These are phyloP conservation scores for Thunnus maccoyii DNA, from an alignment of 2,113 vertebrate species.

Conservation along the genomic window DNA sequence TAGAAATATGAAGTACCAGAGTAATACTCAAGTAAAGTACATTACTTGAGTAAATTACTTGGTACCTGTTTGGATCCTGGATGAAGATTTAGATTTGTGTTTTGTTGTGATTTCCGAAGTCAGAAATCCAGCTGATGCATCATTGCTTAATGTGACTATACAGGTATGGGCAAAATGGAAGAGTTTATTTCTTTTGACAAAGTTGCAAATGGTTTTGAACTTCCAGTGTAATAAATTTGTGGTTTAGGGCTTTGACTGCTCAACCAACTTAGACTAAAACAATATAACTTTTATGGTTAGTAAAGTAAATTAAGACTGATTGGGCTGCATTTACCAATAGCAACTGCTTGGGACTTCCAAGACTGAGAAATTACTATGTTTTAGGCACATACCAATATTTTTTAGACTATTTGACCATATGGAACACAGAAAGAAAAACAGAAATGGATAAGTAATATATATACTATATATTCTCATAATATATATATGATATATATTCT, in stretches of 20 bases:
- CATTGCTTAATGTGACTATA: background rate
- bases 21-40: too few relatives aligned
- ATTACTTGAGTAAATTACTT: too few relatives aligned
- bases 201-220: slow-evolving; percentile 13
- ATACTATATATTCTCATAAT: too few relatives aligned
- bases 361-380: background rate
- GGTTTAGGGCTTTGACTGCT: background rate
- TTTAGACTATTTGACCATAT: too few relatives aligned
- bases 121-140: background rate
- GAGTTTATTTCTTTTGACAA: background rate
- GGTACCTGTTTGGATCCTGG: too few relatives aligned
- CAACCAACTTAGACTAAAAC: background rate
- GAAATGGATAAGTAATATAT: too few relatives aligned
- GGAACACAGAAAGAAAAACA: too few relatives aligned
- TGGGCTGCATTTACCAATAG: background rate
- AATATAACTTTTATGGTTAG: slow-evolving; percentile 5
- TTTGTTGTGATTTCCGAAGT: background rate
- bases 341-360: background rate
- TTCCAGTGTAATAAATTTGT: background rate
- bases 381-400: too few relatives aligned
- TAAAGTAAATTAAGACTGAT: slow-evolving; percentile 19
- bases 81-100: too few relatives aligned
- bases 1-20: too few relatives aligned
- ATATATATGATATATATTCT: too few relatives aligned
- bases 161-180: background rate